Conservation (phyloP, 2,888 invertebrate species). For the Apamea anceps region DNA sequence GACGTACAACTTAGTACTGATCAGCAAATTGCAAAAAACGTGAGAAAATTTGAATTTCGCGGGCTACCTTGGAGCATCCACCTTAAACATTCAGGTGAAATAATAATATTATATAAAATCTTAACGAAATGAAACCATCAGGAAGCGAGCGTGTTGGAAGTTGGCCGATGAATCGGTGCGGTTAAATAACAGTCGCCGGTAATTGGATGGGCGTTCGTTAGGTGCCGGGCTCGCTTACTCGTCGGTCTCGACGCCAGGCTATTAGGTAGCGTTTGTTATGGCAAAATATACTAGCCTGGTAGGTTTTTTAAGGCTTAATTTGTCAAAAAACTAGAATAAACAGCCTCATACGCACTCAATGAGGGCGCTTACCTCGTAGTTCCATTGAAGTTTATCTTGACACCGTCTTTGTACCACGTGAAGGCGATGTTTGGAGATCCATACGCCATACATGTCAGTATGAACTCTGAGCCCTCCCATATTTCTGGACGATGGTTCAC, state of each 20-base stretch:
- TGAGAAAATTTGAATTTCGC: no score
- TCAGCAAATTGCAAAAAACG: no score
- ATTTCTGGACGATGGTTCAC: conserved; percentile 88
- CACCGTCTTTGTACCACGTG: conserved; percentile 95
- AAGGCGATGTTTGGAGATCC: conserved; percentile 94
- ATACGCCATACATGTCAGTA: conserved; percentile 94
- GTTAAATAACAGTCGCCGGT: conserved; percentile 51
- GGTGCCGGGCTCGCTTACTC: conserved; percentile 25
- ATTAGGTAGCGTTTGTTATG: neutral
- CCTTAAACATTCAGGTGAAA: no score
- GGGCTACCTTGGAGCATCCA: no score
- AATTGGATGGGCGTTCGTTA: conserved; percentile 56
- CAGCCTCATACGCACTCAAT: neutral
- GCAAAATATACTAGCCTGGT: neutral
- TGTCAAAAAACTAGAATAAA: neutral
- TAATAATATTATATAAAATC: neutral
- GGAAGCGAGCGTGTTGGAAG: neutral
- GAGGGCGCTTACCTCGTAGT: conserved; percentile 92
- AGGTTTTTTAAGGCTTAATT: neutral
- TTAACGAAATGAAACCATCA: conserved; percentile 7
- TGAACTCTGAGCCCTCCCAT: conserved; percentile 94
- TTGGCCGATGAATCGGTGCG: conserved; percentile 36
- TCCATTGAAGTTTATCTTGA: conserved; percentile 93
- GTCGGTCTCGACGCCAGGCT: neutral
- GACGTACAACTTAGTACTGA: no score